Evolutionary conservation across 2,797 vertebrate species (phyloP), one percentile per base, ranked within the genome.

Genomic region (Siniperca undulata): DNA sequence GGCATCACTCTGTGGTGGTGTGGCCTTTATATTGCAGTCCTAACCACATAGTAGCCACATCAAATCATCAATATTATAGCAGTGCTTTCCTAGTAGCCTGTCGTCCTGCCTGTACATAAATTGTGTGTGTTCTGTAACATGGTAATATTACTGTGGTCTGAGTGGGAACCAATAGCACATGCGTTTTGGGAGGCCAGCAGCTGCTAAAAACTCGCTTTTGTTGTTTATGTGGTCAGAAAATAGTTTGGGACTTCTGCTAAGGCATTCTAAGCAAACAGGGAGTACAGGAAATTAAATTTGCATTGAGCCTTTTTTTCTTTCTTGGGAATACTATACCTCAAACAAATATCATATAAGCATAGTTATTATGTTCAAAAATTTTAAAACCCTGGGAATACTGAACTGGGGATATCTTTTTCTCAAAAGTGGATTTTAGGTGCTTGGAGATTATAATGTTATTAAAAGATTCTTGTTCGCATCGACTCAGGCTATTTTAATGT

Each of bases 1-100:
- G 52, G 61, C 11, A 16, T 75, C 24, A 16, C 62, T 74, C 64
- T 68, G 81, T 77, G 77, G 77, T 36, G n/a, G 34, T 48, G 71
- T 52, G 56, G 80, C 38, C 66, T 69, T 86, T 42, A 68, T 56
- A 58, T 13, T 76, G 20, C 38, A 70, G 52, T 24, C 56, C 75
- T 48, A n/a, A 86, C 83, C 84, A 74, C 82, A 83, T 2, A 20
- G 62, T n/a, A 61, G 74, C 81, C 86, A 88, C 89, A 86, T 92
- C 74, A 85, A 78, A 85, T 89, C 74, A 62, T 69, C 56, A 77
- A 67, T 67, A 77, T 80, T 77, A 76, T 2, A 85, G 55, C 77
- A 48, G 70, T 12, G 69, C 81, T 88, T 90, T 85, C 66, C 80
- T 50, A 36, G 65, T 66, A 58, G 55, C 56, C 73, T 74, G 50